A percentile compares a stretch with the other conserved stretches of the same genome.
These are phyloP conservation scores for Tineola bisselliella DNA, from an alignment of 2,888 invertebrate genomes.

Conservation along the genomic window DNA sequence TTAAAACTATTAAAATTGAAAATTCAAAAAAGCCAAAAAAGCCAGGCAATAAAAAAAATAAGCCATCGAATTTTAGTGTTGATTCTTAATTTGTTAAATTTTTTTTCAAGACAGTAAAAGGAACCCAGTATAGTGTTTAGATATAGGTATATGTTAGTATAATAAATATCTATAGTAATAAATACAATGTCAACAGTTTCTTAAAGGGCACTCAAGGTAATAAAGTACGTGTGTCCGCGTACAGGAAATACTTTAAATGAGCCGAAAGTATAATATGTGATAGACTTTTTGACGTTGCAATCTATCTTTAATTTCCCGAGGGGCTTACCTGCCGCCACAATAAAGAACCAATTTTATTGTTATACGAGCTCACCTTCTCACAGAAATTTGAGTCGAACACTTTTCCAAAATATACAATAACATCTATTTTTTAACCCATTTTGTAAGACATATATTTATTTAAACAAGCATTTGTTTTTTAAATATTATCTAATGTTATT, in stretches of 20 bases:
- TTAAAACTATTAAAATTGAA: too few species aligned
- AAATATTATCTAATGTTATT: too few species aligned
- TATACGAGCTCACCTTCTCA: slow-evolving; percentile 28
- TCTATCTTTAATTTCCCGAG: slow-evolving; percentile 57
- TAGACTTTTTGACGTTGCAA: slow-evolving; percentile 38
- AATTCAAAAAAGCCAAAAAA: too few species aligned
- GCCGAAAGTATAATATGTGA: slow-evolving; percentile 46
- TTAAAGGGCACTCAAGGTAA: slow-evolving; percentile 23
- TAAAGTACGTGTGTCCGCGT: slow-evolving; percentile 35
- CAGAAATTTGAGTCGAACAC: slow-evolving; percentile 4
- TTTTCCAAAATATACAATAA: slow-evolving; percentile 2
- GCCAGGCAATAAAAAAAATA: too few species aligned
- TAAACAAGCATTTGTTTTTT: too few species aligned
- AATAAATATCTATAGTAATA: too few species aligned
- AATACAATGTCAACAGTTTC: background rate
- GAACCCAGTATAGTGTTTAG: too few species aligned
- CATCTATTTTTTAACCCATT: background rate
- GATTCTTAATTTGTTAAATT: too few species aligned
- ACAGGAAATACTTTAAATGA: slow-evolving; percentile 32
- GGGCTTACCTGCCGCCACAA: slow-evolving; percentile 51
- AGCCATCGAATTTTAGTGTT: too few species aligned
- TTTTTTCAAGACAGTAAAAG: too few species aligned
- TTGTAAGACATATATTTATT: too few species aligned
- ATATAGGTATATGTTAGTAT: too few species aligned
- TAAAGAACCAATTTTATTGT: slow-evolving; percentile 59